Percentiles rank a stretch among this genome's conserved stretches.
phyloP scores from a whole-genome alignment of 2,888 invertebrate species.

The Melolontha melolontha region DNA sequence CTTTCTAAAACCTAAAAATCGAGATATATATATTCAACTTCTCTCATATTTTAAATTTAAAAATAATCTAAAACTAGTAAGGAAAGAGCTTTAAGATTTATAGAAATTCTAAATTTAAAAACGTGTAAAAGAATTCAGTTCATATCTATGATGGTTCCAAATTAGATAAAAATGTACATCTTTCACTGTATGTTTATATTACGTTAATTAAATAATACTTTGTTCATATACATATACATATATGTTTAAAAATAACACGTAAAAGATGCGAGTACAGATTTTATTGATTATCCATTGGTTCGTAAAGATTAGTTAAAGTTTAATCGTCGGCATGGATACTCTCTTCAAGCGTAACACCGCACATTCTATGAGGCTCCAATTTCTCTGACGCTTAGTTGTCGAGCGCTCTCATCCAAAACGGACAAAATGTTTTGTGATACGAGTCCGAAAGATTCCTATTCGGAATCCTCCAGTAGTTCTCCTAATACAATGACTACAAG shows the following conservation, averaged over 20 bases:
- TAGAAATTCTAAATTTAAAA: no score
- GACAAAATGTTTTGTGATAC: constrained; percentile 50
- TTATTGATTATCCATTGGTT: constrained; percentile 51
- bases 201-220: background rate
- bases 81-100: no score
- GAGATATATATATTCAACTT: no score
- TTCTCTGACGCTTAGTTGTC: constrained; percentile 27
- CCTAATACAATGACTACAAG: constrained; percentile 55
- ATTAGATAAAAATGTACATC: no score
- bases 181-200: no score
- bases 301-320: constrained; percentile 57
- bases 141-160: no score
- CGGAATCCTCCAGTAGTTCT: constrained; percentile 59
- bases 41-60: no score
- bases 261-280: constrained; percentile 25
- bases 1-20: no score
- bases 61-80: no score
- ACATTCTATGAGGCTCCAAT: constrained; percentile 5
- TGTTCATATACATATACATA: background rate
- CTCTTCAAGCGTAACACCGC: constrained; percentile 47
- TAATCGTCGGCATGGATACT: constrained; percentile 62
- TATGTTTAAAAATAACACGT: constrained; percentile 31
- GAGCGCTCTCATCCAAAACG: constrained; percentile 15
- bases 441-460: constrained; percentile 55
- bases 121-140: no score